Percentiles rank a stretch among this genome's conserved stretches.
Conservation (phyloP, 2,888 invertebrate genomes). For the Panorpa germanica region DNA sequence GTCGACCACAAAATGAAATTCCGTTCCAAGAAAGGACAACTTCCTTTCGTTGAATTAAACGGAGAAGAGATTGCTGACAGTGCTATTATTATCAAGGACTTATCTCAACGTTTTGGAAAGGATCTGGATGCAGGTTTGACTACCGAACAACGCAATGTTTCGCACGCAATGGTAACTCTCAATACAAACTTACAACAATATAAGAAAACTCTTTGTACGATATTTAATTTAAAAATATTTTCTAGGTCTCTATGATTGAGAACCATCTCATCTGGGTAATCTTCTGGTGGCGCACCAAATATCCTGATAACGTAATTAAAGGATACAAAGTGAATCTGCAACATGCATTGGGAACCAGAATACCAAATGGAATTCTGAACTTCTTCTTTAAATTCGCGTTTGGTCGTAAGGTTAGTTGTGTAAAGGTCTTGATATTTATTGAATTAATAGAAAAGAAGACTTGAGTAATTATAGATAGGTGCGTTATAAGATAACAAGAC, state of each 20-base stretch:
- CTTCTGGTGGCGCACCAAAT: slow-evolving; percentile 82
- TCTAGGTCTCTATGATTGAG: slow-evolving; percentile 88
- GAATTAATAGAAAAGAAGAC: too few relatives aligned
- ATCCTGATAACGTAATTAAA: slow-evolving; percentile 73
- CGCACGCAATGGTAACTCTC: slow-evolving; percentile 85
- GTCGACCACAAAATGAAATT: slow-evolving; percentile 88
- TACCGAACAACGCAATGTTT: slow-evolving; percentile 68
- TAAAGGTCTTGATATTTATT: too few relatives aligned
- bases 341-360: slow-evolving; percentile 68
- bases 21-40: slow-evolving; percentile 83
- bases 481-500: too few relatives aligned
- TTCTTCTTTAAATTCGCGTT: slow-evolving; percentile 79
- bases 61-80: slow-evolving; percentile 90
- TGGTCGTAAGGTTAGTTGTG: slow-evolving; percentile 56
- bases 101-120: slow-evolving; percentile 64
- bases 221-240: too few relatives aligned
- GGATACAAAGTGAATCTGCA: slow-evolving; percentile 85
- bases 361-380: slow-evolving; percentile 74
- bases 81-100: slow-evolving; percentile 72
- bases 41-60: slow-evolving; percentile 89
- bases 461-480: too few relatives aligned
- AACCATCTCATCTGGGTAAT: slow-evolving; percentile 86
- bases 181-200: too few relatives aligned
- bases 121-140: slow-evolving; percentile 69
- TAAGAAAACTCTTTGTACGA: too few relatives aligned